Conservation (phyloP, 2,113 vertebrate genomes). For the Laticauda laticaudata region DNA sequence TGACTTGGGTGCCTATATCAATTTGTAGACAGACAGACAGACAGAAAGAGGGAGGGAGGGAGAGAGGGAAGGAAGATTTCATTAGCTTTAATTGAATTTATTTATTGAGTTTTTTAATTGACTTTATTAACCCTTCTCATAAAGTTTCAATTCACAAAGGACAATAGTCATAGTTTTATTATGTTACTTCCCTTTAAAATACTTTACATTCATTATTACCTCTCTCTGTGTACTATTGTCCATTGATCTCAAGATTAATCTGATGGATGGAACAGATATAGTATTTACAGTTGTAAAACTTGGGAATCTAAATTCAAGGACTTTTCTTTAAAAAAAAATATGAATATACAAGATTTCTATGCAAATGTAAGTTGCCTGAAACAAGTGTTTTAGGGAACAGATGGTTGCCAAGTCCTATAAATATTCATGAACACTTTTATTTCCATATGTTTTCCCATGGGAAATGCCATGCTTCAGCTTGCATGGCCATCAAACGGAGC, state of each 20-base stretch:
- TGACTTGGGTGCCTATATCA: no score
- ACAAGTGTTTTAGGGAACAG: slow-evolving; percentile 68
- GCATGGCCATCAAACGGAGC: slow-evolving; percentile 68
- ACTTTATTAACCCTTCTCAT: rapidly evolving
- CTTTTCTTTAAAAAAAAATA: slow-evolving; percentile 44
- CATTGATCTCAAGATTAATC: slow-evolving; percentile 7
- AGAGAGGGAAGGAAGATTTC: no score
- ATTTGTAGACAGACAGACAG: no score
- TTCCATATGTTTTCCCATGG: slow-evolving; percentile 69
- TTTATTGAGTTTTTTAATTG: rapidly evolving
- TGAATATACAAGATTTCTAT: slow-evolving; percentile 37
- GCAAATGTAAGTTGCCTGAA: slow-evolving; percentile 55
- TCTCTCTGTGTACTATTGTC: neutral
- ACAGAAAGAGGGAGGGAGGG: no score
- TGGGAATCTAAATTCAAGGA: slow-evolving; percentile 46
- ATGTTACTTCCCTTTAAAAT: slow-evolving; percentile 17
- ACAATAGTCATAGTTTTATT: slow-evolving; percentile 23
- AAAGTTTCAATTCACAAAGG: neutral
- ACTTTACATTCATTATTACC: neutral
- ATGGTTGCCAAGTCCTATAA: slow-evolving; percentile 64
- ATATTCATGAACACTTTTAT: slow-evolving; percentile 75
- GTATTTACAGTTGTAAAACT: slow-evolving; percentile 43
- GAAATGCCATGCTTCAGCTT: slow-evolving; percentile 65
- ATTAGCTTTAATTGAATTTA: rapidly evolving
- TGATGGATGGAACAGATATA: rapidly evolving